Conservation (phyloP, 1,140 invertebrate genomes). For the Babylonia areolata region DNA sequence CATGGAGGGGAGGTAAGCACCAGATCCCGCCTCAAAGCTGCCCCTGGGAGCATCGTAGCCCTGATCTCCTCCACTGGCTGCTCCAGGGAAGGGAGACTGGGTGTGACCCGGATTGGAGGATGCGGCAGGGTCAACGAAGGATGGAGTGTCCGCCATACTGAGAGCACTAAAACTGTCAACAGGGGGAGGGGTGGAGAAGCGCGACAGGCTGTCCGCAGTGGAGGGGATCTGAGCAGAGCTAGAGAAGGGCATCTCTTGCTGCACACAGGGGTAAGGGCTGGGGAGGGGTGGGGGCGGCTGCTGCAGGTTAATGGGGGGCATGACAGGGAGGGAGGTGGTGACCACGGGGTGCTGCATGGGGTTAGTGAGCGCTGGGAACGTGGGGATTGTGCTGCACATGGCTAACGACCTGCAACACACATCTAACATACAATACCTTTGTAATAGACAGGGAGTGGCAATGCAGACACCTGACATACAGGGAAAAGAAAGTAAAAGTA, state of each 20-base stretch:
- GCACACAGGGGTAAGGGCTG: neutral
- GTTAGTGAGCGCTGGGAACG: neutral
- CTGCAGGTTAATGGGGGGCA: neutral
- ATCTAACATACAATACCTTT: no score
- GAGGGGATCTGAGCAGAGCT: neutral
- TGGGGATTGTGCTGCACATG: neutral
- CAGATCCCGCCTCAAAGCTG: neutral
- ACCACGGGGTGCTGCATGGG: neutral
- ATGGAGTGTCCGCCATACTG: neutral
- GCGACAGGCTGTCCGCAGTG: neutral
- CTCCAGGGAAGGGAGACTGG: neutral
- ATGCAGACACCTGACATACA: no score
- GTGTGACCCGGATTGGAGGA: no score
- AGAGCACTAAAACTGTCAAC: neutral
- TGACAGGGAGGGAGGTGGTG: neutral
- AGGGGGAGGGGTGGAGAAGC: neutral
- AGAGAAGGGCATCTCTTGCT: neutral
- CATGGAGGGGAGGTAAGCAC: neutral
- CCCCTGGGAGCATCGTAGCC: neutral
- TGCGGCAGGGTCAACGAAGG: neutral
- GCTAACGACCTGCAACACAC: neutral
- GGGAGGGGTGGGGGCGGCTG: slow-evolving; percentile 12
- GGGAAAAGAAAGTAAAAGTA: no score
- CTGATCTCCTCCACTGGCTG: neutral
- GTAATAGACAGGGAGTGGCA: no score